phyloP scores from a whole-genome alignment of 2,797 vertebrate species.

The Gambelia wislizenii region DNA sequence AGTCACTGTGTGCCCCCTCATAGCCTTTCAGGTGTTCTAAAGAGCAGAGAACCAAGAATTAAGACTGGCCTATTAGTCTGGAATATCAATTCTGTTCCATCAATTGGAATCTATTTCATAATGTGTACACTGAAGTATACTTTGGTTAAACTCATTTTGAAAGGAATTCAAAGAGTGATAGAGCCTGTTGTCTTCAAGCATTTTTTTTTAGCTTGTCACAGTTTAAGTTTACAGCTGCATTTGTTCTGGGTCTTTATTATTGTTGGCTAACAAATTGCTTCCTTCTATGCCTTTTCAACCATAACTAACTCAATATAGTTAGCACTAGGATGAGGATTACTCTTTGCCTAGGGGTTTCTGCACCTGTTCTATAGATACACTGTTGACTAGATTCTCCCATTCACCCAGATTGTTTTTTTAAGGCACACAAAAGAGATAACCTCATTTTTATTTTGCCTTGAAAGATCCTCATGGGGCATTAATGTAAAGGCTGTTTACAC shows the following conservation, averaged over 20 bases:
- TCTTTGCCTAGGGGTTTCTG: not conserved
- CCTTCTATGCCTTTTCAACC: not conserved
- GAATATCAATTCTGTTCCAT: not conserved
- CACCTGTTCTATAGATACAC: not conserved
- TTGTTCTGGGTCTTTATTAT: not conserved
- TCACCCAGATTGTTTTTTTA: not conserved
- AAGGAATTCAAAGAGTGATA: not conserved
- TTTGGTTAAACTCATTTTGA: not conserved
- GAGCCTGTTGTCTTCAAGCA: not conserved
- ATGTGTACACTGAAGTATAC: not conserved
- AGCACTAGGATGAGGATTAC: not conserved
- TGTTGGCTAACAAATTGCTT: not conserved
- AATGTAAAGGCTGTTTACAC: constrained; percentile 19
- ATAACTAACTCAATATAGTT: not conserved
- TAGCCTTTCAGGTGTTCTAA: not conserved
- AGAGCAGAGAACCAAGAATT: not conserved
- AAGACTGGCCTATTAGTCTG: not conserved
- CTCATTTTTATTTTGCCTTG: not conserved
- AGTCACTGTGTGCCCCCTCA: not conserved
- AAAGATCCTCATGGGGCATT: constrained; percentile 5
- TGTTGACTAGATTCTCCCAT: not conserved
- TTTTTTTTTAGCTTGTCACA: constrained; percentile 1
- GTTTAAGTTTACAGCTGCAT: not conserved
- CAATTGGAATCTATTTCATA: not conserved
- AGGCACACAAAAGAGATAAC: constrained; percentile 15